Percentiles rank a stretch among this genome's conserved stretches.
phyloP scores from a whole-genome alignment of 2,797 vertebrate genomes.

The Threskiornis aethiopicus region DNA sequence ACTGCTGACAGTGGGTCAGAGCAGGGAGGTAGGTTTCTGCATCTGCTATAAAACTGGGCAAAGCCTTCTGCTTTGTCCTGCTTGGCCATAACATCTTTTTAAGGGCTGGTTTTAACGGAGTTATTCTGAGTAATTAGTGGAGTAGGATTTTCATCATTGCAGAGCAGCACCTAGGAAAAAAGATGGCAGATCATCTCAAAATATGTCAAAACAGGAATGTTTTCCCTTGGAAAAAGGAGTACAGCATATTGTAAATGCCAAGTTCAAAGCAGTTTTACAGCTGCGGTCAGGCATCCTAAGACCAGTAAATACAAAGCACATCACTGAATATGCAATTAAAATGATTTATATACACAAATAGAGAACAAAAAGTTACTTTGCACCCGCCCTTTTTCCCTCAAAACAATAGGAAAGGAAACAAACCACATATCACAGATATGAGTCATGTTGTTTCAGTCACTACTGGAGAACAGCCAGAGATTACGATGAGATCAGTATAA shows the following conservation, averaged over 20 bases:
- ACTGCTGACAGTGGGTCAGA: neutral
- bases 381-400: neutral
- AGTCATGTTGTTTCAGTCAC: neutral
- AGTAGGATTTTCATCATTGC: neutral
- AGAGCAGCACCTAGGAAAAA: neutral
- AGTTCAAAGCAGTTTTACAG: neutral
- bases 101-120: neutral
- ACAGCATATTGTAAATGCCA: neutral
- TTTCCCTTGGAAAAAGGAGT: neutral
- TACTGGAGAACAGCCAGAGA: neutral
- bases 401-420: neutral
- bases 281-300: neutral
- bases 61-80: neutral
- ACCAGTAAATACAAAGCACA: neutral
- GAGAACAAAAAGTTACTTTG: neutral
- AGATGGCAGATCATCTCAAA: neutral
- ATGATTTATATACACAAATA: neutral
- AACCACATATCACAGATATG: neutral
- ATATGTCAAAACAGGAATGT: neutral
- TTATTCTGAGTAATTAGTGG: neutral
- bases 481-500: constrained; percentile 28
- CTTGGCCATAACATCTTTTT: neutral
- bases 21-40: neutral
- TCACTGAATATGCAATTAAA: neutral
- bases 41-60: neutral